Conservation (phyloP, 2,888 invertebrate genomes). For the Meiosimyza platycephala region DNA sequence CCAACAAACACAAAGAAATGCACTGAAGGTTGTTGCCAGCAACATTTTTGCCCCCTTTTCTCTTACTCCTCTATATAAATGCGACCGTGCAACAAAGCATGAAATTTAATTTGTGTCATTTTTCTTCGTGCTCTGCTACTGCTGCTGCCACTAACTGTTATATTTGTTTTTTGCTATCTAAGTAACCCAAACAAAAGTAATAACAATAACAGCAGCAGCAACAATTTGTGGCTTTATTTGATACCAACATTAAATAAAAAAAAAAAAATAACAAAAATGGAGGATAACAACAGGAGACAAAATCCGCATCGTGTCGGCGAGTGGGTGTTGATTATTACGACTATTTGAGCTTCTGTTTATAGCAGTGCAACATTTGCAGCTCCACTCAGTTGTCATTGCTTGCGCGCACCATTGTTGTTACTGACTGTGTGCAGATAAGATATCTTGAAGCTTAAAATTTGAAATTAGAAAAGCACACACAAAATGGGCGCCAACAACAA, state of each 20-base stretch:
- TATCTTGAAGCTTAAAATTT: constrained; percentile 15
- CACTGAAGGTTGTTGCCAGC: background rate
- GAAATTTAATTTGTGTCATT: constrained; percentile 14
- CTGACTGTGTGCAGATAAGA: constrained; percentile 20
- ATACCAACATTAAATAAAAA: constrained; percentile 14
- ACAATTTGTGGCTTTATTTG: constrained; percentile 35
- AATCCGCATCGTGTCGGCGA: constrained; percentile 11
- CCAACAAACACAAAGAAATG: background rate
- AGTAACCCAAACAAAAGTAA: background rate
- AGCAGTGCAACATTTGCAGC: constrained; percentile 7
- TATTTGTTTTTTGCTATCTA: background rate
- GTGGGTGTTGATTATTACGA: constrained; percentile 39
- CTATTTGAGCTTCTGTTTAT: constrained; percentile 37
- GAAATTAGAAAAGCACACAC: constrained; percentile 37
- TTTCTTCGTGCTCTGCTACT: background rate
- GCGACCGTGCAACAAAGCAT: background rate
- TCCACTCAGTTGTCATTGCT: constrained; percentile 22
- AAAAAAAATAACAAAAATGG: too few species aligned
- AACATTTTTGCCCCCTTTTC: background rate
- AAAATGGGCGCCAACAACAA: constrained; percentile 42
- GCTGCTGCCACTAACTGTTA: background rate
- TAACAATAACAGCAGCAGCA: background rate
- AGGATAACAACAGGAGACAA: too few species aligned
- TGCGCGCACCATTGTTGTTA: constrained; percentile 3
- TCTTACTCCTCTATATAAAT: background rate